Conservation (phyloP, 2,113 vertebrate genomes). For the Opisthocomus hoazin region DNA sequence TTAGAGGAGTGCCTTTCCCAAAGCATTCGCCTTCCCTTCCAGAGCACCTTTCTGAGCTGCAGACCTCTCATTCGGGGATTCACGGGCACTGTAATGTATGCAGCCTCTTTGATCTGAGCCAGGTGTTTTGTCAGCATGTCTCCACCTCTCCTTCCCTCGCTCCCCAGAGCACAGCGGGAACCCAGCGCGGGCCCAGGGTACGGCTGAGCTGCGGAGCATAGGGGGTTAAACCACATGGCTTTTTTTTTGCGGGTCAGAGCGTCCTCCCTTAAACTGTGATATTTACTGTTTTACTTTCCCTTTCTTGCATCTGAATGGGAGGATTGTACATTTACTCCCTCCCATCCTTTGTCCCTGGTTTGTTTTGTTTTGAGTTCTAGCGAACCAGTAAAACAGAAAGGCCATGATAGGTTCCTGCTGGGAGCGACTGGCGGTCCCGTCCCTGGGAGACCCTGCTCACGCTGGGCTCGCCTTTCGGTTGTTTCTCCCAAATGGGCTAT, state of each 20-base stretch:
- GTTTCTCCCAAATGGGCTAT: slow-evolving; percentile 48
- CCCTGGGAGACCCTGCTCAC: slow-evolving; percentile 57
- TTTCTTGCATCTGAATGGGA: slow-evolving; percentile 68
- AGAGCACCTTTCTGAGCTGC: not conserved
- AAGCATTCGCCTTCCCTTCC: not conserved
- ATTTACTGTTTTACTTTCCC: slow-evolving; percentile 69
- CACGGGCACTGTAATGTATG: rapidly evolving
- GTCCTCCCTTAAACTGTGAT: slow-evolving; percentile 50
- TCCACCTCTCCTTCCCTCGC: not conserved
- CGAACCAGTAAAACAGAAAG: slow-evolving; percentile 53
- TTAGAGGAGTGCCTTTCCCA: not conserved
- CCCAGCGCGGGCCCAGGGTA: rapidly evolving
- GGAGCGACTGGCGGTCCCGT: slow-evolving; percentile 33
- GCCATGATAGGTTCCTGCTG: slow-evolving; percentile 46
- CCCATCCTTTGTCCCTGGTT: slow-evolving; percentile 45
- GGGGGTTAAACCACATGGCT: slow-evolving; percentile 34
- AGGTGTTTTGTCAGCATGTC: rapidly evolving
- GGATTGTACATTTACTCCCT: slow-evolving; percentile 64
- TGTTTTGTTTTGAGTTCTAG: slow-evolving; percentile 66
- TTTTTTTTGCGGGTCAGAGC: slow-evolving; percentile 54
- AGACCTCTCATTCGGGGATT: not conserved
- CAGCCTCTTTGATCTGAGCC: not conserved
- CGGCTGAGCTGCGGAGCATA: not conserved
- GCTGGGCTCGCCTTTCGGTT: not conserved
- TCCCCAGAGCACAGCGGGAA: not conserved